Evolutionary conservation across 2,113 vertebrate genomes (phyloP).

Genomic region (Bambusicola thoracicus): DNA sequence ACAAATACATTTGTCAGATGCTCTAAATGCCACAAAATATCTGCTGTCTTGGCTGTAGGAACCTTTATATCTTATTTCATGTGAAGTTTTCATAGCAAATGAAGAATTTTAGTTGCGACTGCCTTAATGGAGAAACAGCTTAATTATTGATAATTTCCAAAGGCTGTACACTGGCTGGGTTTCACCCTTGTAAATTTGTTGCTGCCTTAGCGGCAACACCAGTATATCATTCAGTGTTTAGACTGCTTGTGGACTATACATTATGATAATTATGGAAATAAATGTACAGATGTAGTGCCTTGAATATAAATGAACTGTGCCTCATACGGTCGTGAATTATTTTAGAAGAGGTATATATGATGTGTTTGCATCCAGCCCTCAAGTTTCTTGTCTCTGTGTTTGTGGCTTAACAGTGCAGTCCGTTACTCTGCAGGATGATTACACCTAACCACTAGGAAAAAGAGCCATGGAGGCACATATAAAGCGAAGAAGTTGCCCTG

Average conservation of each 20-base stretch:
- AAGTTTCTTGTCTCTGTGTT: not conserved
- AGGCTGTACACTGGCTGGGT: not conserved
- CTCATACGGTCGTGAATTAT: not conserved
- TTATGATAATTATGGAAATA: slow-evolving; percentile 41
- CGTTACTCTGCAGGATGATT: not conserved
- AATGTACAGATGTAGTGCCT: not conserved
- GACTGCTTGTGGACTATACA: slow-evolving; percentile 59
- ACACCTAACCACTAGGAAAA: not conserved
- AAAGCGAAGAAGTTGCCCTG: not conserved
- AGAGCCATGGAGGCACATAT: rapidly evolving
- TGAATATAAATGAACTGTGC: slow-evolving; percentile 14
- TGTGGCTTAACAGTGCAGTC: not conserved
- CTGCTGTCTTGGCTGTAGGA: rapidly evolving
- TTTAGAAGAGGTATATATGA: not conserved
- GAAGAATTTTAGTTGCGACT: not conserved
- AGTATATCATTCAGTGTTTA: slow-evolving; percentile 64
- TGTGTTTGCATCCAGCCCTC: not conserved
- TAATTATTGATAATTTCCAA: slow-evolving; percentile 53
- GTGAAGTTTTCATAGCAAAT: not conserved
- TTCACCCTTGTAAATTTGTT: slow-evolving; percentile 21
- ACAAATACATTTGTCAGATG: not conserved
- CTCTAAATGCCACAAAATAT: not conserved
- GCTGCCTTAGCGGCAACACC: slow-evolving; percentile 56
- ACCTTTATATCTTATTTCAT: not conserved
- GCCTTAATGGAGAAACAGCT: not conserved